Conservation (phyloP, 2,888 invertebrate species). For the Acanthosoma haemorrhoidale region DNA sequence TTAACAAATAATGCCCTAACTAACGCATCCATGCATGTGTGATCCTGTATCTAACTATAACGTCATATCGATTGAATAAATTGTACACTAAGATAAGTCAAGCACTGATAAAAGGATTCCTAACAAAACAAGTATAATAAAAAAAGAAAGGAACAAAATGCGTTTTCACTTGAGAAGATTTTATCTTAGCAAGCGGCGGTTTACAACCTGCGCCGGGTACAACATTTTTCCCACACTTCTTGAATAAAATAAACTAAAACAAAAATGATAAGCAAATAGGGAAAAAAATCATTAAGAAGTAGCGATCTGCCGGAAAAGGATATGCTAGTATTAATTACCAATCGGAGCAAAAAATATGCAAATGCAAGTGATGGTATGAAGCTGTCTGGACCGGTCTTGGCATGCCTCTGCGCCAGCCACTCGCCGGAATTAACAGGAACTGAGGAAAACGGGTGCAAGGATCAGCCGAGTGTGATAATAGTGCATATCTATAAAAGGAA, state of each 20-base stretch:
- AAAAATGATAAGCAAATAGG: no score
- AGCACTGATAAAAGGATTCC: no score
- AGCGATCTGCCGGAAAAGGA: slow-evolving; percentile 5
- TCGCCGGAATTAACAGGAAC: not conserved
- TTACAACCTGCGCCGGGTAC: not conserved
- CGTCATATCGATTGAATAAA: no score
- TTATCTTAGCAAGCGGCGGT: no score
- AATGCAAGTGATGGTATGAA: not conserved
- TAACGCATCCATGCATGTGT: no score
- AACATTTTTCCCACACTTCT: not conserved
- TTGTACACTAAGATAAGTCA: no score
- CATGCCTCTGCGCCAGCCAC: not conserved
- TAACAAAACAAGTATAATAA: no score
- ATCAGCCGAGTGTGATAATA: not conserved
- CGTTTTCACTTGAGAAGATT: no score
- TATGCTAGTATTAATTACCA: slow-evolving; percentile 10
- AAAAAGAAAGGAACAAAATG: no score
- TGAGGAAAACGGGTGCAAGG: not conserved
- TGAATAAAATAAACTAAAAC: no score
- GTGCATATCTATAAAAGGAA: not conserved
- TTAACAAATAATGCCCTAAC: no score
- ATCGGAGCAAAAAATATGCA: slow-evolving; percentile 5
- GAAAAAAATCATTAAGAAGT: not conserved
- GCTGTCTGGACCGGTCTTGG: not conserved
- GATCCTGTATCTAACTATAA: no score